Evolutionary conservation across 2,797 vertebrate species (phyloP), one percentile per base, ranked within the genome.

Genomic region (Poeciliopsis turneri): DNA sequence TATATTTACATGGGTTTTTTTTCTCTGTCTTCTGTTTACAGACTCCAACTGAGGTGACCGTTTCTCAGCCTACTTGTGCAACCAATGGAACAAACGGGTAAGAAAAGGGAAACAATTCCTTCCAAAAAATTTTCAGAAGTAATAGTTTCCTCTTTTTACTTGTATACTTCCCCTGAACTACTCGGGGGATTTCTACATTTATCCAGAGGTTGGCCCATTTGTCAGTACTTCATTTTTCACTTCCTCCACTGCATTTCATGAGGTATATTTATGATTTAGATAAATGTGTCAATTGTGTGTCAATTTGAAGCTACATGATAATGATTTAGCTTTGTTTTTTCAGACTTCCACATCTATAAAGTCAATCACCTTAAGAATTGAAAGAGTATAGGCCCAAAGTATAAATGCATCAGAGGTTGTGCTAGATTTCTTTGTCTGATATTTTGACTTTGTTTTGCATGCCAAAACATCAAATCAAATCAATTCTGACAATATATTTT

Each of bases 11-110:
- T 72, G 41, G 45, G 72, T 85, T 85, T 86, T 85, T 85, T 90
- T 84, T 89, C 61, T 88, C 84, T 84, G 61, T 90, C 74, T 83
- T 91, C 71, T 92, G 82, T 93, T 90, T 90, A 92, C 94, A 96
- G 96, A 92, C 92, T 90, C 94, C 95, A 88, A 87, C 91, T 87
- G 95, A 96, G 81, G 95, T 94, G 93, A 95, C 91, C 79, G 88
- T 94, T 81, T 93, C 93, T 90, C 96, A 96, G 90, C 95, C 96
- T 71, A 85, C 93, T 82, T 88, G 86, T 79, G 93, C 95, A 87
- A 92, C 93, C 87, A 96, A 96, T 80, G 95, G 95, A 91, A 94
- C 94, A 78, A 94, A 95, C 71, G 94, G 95, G 95, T 96, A 93
- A 95, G 92, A 78, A 85, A 61, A 82, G 41, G 80, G 30, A 85